Base-by-base conservation (phyloP, 2,888 invertebrate genomes). In the Microplitis manilae region DNA sequence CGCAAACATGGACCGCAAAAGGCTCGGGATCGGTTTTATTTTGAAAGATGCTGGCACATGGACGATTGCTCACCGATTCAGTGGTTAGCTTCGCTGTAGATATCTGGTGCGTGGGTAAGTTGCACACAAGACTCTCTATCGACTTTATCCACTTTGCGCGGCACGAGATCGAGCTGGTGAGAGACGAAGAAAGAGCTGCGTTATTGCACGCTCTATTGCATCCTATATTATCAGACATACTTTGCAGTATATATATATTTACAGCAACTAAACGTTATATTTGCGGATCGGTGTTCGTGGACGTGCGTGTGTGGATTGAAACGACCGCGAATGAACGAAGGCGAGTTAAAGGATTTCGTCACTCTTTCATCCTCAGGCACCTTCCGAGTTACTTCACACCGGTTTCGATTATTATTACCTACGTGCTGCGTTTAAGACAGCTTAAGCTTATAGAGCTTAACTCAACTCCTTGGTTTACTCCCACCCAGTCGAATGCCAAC, bases 1-100 rank as follows among this genome's bases (percentile, higher is more conserved):
- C 82, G 79, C 68, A 70, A 80, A 78, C 79, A 81, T 80, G 76
- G 77, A 74, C 73, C 72, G 72, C 77, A 73, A 78, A 79, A 79
- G 68, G 71, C 67, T 39, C 39, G 59, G 17, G 39, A 73, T 38
- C 9, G 38, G 61, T 60, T 38, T 41, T 38, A 73, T 17, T 62
- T n/a, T 39, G 40, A 64, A 62, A 15, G 64, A 73, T 59, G 39
- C 72, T 64, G 62, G 38, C 61, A 61, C 59, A 39, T 30, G 38
- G 59, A 9, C 38, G 6, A 40, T 39, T 40, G 40, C n/a, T 38
- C 60, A 71, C 15, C 30, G 41, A 41, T 20, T 50, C 20, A 73
- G 30, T 73, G 50, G 50, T 20, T 41, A 50, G 50, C 30, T 30
- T 30, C 4, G 30, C 50, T 50, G 68, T 30, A 59, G 68, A 68